Percentiles rank a stretch among this genome's conserved stretches.
Conservation (phyloP, 2,113 vertebrate species). For the Rhipidura dahli region DNA sequence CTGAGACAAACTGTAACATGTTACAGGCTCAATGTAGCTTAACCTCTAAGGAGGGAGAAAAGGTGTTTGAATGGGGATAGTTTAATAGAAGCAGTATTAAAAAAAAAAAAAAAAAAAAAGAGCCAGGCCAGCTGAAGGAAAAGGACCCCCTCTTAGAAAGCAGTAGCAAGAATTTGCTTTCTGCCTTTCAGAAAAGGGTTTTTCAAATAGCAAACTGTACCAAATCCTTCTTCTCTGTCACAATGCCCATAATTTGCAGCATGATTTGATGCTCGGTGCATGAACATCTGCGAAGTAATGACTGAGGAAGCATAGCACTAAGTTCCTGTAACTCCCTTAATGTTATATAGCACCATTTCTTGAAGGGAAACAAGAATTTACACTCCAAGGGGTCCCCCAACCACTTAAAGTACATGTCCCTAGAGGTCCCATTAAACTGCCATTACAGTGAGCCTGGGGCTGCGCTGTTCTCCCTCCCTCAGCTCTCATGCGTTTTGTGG, state of each 20-base stretch:
- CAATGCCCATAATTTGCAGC: background rate
- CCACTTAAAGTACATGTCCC: background rate
- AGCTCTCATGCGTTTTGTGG: background rate
- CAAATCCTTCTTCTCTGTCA: background rate
- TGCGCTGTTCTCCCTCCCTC: background rate
- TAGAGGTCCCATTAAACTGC: slow-evolving; percentile 36
- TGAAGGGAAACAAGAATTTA: slow-evolving; percentile 16
- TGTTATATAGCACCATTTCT: background rate
- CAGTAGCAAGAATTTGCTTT: background rate
- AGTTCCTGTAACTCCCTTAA: background rate
- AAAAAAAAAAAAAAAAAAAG: background rate
- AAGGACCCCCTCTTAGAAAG: background rate
- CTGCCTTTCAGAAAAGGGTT: background rate
- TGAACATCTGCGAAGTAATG: slow-evolving; percentile 1
- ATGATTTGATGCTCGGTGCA: background rate
- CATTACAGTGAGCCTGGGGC: background rate
- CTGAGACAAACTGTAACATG: background rate
- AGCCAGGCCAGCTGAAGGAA: background rate
- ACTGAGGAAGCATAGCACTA: background rate
- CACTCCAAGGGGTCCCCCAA: background rate
- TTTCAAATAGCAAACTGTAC: background rate
- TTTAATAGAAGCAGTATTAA: background rate
- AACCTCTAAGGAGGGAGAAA: background rate
- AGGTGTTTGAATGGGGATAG: background rate
- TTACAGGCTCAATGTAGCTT: background rate